Conservation (phyloP, 2,797 vertebrate genomes). For the Hybognathus amarus region DNA sequence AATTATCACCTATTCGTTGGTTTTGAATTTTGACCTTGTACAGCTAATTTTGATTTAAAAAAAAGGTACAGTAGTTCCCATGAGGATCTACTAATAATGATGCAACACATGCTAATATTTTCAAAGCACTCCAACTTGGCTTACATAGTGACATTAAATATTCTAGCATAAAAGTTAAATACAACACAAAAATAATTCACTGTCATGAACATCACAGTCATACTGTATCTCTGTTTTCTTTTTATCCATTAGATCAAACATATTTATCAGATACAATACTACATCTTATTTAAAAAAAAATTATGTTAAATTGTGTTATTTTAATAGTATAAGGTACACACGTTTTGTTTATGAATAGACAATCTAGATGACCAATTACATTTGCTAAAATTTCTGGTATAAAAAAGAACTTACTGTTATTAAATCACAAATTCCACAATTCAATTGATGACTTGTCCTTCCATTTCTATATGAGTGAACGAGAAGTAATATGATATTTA, state of each 20-base stretch:
- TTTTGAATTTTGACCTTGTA: neutral
- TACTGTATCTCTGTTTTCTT: neutral
- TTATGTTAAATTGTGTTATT: neutral
- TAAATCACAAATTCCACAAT: neutral
- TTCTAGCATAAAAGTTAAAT: neutral
- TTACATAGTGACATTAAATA: neutral
- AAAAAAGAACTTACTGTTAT: neutral
- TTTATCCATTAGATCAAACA: neutral
- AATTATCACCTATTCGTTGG: conserved; percentile 24
- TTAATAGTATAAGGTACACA: neutral
- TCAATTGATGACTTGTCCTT: neutral
- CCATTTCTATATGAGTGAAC: neutral
- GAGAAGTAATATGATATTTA: neutral
- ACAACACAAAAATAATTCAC: neutral
- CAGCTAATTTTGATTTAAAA: neutral
- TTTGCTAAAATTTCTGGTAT: neutral
- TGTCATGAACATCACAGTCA: neutral
- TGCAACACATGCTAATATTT: neutral
- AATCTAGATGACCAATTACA: neutral
- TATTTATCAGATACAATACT: neutral
- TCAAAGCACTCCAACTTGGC: neutral
- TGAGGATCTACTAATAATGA: conserved; percentile 6
- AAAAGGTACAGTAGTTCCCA: neutral
- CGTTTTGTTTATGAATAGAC: neutral
- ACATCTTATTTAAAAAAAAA: too few relatives aligned